Conservation (phyloP, 53 echinoderm and acorn worm species). For the Apostichopus leukothele region DNA sequence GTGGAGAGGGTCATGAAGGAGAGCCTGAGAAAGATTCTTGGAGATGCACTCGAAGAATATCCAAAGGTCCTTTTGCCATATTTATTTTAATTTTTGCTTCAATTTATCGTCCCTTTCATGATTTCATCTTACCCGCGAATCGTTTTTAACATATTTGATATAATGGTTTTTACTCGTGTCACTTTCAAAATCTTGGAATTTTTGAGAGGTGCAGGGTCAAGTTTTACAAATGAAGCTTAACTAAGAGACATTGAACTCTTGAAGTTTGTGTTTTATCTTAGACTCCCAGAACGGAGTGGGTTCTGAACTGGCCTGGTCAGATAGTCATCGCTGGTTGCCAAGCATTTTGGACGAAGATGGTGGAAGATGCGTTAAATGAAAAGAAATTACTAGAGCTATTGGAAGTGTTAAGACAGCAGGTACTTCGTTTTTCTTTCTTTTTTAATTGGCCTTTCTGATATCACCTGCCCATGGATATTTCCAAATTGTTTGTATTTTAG, state of each 20-base stretch:
- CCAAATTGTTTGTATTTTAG: no score
- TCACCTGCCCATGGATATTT: no score
- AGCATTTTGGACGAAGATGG: slow-evolving; percentile 96
- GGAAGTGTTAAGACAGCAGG: slow-evolving; percentile 81
- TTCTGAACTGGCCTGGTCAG: slow-evolving; percentile 97
- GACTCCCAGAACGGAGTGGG: slow-evolving; percentile 91
- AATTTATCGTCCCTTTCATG: no score
- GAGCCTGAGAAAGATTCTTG: slow-evolving; percentile 79
- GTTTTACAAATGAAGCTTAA: no score
- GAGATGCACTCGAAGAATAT: slow-evolving; percentile 69
- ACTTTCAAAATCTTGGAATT: no score
- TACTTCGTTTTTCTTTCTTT: background rate
- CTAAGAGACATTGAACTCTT: no score
- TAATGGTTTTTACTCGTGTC: no score
- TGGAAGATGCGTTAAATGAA: slow-evolving; percentile 87
- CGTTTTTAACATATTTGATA: no score
- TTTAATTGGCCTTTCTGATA: background rate
- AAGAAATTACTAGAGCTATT: slow-evolving; percentile 64
- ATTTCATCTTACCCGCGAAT: no score
- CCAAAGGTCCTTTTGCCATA: slow-evolving; percentile 53
- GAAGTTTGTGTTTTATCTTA: background rate
- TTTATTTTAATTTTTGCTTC: background rate
- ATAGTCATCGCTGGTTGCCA: slow-evolving; percentile 98
- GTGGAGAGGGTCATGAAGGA: slow-evolving; percentile 96
- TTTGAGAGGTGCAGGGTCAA: no score